phyloP scores from a whole-genome alignment of 2,888 invertebrate genomes.

The Nemoura dubitans region DNA sequence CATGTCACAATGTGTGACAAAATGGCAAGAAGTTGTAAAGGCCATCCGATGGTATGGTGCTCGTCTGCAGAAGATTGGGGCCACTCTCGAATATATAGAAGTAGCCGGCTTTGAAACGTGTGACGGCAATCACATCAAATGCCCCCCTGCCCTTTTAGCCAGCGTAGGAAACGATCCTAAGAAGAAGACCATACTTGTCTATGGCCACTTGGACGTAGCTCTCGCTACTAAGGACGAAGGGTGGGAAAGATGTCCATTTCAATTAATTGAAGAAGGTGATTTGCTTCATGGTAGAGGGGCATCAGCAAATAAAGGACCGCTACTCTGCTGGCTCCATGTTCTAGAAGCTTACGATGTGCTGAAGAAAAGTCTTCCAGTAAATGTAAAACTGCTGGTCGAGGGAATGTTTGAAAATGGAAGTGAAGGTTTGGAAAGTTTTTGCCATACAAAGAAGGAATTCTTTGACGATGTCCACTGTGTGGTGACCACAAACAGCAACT shows the following conservation, averaged over 20 bases:
- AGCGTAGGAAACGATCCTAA: conserved; percentile 25
- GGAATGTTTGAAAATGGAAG: conserved; percentile 20
- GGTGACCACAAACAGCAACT: conserved; percentile 7
- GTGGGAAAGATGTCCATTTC: conserved; percentile 25
- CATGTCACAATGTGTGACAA: not conserved
- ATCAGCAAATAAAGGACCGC: conserved; percentile 9
- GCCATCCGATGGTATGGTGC: not conserved
- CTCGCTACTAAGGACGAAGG: conserved; percentile 14
- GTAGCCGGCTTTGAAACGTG: not conserved
- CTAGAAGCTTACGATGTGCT: conserved; percentile 13
- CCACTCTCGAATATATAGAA: not conserved
- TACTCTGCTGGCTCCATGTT: conserved; percentile 25
- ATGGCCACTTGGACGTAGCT: conserved; percentile 34
- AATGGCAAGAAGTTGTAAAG: not conserved
- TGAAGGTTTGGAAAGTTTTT: not conserved
- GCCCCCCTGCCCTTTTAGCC: not conserved
- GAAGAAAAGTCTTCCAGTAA: conserved; percentile 15
- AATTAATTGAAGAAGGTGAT: not conserved
- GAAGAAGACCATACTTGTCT: conserved; percentile 30
- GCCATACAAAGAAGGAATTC: not conserved
- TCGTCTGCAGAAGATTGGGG: not conserved
- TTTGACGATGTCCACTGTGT: not conserved
- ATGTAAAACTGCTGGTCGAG: conserved; percentile 22
- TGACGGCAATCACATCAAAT: not conserved
- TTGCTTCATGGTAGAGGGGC: not conserved